phyloP scores from a whole-genome alignment of 2,888 invertebrate species.

The Dastarcus helophoroides region DNA sequence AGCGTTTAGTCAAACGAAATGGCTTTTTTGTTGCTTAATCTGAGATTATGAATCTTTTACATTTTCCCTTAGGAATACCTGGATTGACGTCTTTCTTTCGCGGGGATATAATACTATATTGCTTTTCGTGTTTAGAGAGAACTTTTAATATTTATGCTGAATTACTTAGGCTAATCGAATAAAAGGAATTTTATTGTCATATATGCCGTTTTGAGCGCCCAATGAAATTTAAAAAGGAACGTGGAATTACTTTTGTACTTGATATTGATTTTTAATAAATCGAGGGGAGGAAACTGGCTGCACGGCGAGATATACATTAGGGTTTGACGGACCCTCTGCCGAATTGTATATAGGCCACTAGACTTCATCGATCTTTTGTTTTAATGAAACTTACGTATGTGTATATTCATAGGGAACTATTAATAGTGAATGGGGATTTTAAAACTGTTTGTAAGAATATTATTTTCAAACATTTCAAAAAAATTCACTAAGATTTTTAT shows the following conservation, averaged over 20 bases:
- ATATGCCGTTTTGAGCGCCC: slow-evolving; percentile 16
- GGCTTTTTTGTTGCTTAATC: slow-evolving; percentile 35
- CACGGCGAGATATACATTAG: slow-evolving; percentile 11
- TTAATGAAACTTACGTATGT: too few species aligned
- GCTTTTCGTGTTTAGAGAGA: slow-evolving; percentile 21
- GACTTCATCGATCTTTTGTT: slow-evolving; percentile 12
- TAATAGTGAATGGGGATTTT: too few species aligned
- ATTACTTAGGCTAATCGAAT: slow-evolving; percentile 21
- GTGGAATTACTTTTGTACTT: slow-evolving; percentile 13
- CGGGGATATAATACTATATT: slow-evolving; percentile 26
- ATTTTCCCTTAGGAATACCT: slow-evolving; percentile 31
- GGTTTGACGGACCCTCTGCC: slow-evolving; percentile 8
- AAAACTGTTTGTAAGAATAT: too few species aligned
- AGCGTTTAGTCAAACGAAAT: slow-evolving; percentile 35
- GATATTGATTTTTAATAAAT: slow-evolving; percentile 11
- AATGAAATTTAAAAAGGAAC: slow-evolving; percentile 14
- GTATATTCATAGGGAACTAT: too few species aligned
- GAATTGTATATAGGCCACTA: slow-evolving; percentile 11
- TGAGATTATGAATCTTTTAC: slow-evolving; percentile 37
- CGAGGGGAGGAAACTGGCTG: slow-evolving; percentile 3
- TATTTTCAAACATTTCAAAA: too few species aligned
- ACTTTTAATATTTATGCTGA: slow-evolving; percentile 18
- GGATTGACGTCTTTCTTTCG: slow-evolving; percentile 26
- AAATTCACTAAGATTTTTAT: too few species aligned
- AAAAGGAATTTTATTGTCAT: slow-evolving; percentile 16